Evolutionary conservation across 2,888 invertebrate species (phyloP).

Genomic region (Notocelia uddmanniana): DNA sequence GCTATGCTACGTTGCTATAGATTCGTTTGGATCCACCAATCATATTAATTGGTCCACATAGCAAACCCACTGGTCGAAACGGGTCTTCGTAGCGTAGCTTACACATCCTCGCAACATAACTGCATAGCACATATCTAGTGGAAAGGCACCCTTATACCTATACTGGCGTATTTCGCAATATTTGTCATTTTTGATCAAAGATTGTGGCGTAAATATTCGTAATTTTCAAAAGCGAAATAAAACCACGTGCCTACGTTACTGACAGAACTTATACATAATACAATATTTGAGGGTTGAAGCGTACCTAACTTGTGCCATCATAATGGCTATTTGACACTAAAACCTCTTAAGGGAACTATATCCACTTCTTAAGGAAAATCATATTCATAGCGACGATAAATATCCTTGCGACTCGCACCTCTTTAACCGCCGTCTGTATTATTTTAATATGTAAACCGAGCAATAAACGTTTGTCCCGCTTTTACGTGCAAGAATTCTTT

Average conservation of each 20-base stretch:
- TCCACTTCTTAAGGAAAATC: constrained; percentile 82
- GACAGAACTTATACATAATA: not conserved
- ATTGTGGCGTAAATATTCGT: too few relatives aligned
- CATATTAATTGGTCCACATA: too few relatives aligned
- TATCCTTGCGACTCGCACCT: constrained; percentile 74
- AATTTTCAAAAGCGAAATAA: too few relatives aligned
- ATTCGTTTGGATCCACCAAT: too few relatives aligned
- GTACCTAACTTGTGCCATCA: constrained; percentile 48
- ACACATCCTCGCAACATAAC: too few relatives aligned
- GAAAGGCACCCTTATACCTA: too few relatives aligned
- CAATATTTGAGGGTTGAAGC: constrained; percentile 46
- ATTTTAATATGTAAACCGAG: constrained; percentile 84
- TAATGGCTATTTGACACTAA: constrained; percentile 68
- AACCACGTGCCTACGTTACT: not conserved
- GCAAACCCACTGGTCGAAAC: too few relatives aligned
- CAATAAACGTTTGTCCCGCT: constrained; percentile 58
- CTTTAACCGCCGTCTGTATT: constrained; percentile 81
- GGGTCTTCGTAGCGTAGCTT: too few relatives aligned
- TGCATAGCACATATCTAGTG: too few relatives aligned
- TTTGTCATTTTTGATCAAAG: too few relatives aligned
- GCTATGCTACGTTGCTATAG: too few relatives aligned
- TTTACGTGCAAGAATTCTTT: constrained; percentile 48
- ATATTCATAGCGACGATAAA: constrained; percentile 84
- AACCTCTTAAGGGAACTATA: constrained; percentile 72
- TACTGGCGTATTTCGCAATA: too few relatives aligned